Evolutionary conservation across 2,888 invertebrate species (phyloP).

Genomic region (Chrysolina haemoptera): DNA sequence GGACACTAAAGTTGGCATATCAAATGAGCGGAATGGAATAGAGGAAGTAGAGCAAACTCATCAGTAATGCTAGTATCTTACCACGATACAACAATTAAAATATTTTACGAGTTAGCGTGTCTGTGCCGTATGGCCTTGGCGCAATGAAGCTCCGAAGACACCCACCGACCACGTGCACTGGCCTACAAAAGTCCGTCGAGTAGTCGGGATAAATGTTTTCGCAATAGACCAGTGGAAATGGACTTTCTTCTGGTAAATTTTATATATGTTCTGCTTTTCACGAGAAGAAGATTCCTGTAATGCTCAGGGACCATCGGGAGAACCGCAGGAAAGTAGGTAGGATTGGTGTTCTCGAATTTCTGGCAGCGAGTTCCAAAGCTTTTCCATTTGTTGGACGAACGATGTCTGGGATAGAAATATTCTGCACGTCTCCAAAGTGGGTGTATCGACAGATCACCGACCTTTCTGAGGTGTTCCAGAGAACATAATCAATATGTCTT

Average conservation of each 20-base stretch:
- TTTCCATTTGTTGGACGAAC: no score
- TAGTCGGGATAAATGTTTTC: neutral
- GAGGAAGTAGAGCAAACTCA: constrained; percentile 44
- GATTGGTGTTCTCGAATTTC: no score
- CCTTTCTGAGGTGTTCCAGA: no score
- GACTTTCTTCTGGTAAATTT: neutral
- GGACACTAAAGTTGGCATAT: constrained; percentile 33
- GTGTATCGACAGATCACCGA: no score
- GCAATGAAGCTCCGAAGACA: constrained; percentile 49
- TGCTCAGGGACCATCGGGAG: no score
- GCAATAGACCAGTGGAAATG: neutral
- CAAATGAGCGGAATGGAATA: constrained; percentile 25
- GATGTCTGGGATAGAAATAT: no score
- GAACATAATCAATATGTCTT: no score
- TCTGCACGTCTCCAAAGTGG: no score
- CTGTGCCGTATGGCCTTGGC: constrained; percentile 55
- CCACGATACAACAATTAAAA: constrained; percentile 63
- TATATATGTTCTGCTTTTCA: no score
- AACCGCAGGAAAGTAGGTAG: no score
- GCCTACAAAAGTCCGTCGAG: constrained; percentile 7
- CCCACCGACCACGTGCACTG: constrained; percentile 19
- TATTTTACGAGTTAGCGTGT: constrained; percentile 64
- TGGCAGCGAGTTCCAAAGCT: no score
- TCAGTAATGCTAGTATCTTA: constrained; percentile 61
- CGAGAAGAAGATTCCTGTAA: no score